phyloP scores from a whole-genome alignment of 1,140 invertebrate genomes.

The Lerema accius region DNA sequence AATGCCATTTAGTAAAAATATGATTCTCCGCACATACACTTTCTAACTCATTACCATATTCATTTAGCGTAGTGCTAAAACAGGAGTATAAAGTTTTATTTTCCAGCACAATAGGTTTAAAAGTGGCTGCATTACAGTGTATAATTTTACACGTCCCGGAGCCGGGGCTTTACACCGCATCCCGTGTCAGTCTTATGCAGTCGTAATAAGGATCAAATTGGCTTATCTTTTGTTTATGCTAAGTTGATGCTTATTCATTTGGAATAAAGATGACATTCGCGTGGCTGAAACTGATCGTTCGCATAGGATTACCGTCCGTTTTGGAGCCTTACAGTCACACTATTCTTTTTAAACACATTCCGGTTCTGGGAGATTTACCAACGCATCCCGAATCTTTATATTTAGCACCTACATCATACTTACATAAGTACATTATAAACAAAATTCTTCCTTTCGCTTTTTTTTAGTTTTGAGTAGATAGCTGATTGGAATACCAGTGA shows the following conservation, averaged over 20 bases:
- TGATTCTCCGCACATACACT: neutral
- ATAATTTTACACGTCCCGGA: slow-evolving; percentile 19
- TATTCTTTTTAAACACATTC: slow-evolving; percentile 31
- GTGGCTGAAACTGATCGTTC: slow-evolving; percentile 9
- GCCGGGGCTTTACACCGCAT: neutral
- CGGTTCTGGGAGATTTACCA: slow-evolving; percentile 13
- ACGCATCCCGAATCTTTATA: slow-evolving; percentile 11
- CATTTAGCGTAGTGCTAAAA: slow-evolving; percentile 16
- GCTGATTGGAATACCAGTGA: too few species aligned
- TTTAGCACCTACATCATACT: slow-evolving; percentile 7
- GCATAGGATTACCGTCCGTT: slow-evolving; percentile 20
- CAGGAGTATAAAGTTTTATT: slow-evolving; percentile 13
- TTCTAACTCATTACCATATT: slow-evolving; percentile 3
- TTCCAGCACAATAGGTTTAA: slow-evolving; percentile 16
- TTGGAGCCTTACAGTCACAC: slow-evolving; percentile 18
- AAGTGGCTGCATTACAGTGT: slow-evolving; percentile 20
- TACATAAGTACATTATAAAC: too few species aligned
- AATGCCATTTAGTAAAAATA: neutral
- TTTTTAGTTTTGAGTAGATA: neutral
- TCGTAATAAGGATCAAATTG: slow-evolving; percentile 5
- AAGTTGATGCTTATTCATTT: neutral
- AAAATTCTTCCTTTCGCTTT: too few species aligned
- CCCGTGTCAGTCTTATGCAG: slow-evolving; percentile 7
- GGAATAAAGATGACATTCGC: slow-evolving; percentile 16
- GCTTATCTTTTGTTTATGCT: slow-evolving; percentile 5